Conservation (phyloP, 2,888 invertebrate species). For the Sinelater perroti region DNA sequence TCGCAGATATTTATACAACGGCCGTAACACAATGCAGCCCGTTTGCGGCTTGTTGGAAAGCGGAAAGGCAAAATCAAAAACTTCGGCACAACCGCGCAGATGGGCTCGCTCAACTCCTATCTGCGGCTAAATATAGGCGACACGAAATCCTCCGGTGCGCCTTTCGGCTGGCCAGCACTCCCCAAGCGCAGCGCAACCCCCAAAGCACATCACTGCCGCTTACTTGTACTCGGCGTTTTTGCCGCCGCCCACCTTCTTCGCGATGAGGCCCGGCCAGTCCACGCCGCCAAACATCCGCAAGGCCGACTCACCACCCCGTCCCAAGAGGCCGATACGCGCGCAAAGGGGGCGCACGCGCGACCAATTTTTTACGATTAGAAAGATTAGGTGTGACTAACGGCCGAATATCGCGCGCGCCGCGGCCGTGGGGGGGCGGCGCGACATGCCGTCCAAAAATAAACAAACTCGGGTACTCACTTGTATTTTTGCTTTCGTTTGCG, state of each 20-base stretch:
- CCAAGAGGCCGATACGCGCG: background rate
- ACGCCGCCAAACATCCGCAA: conserved; percentile 21
- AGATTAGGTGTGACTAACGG: conserved; percentile 22
- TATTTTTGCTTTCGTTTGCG: conserved; percentile 43
- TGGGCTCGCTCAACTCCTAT: too few species aligned
- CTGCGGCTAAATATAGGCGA: too few species aligned
- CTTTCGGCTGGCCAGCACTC: too few species aligned
- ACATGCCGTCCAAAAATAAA: conserved; percentile 43
- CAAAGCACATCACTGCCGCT: too few species aligned
- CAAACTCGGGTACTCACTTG: conserved; percentile 41
- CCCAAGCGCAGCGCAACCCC: too few species aligned
- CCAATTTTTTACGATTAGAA: conserved; percentile 16
- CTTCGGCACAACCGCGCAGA: too few species aligned
- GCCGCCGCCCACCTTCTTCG: background rate
- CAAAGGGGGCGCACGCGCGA: too few species aligned
- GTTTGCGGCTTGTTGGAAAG: too few species aligned
- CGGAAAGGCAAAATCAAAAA: too few species aligned
- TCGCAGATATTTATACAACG: too few species aligned
- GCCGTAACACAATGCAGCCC: too few species aligned
- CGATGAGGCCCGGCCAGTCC: background rate
- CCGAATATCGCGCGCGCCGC: conserved; percentile 19
- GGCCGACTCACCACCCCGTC: background rate
- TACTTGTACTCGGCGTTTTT: background rate
- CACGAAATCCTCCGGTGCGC: too few species aligned
- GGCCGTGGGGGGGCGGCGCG: conserved; percentile 28